Evolutionary conservation across 2,888 invertebrate genomes (phyloP).

Genomic region (Aphidoletes aphidimyza): DNA sequence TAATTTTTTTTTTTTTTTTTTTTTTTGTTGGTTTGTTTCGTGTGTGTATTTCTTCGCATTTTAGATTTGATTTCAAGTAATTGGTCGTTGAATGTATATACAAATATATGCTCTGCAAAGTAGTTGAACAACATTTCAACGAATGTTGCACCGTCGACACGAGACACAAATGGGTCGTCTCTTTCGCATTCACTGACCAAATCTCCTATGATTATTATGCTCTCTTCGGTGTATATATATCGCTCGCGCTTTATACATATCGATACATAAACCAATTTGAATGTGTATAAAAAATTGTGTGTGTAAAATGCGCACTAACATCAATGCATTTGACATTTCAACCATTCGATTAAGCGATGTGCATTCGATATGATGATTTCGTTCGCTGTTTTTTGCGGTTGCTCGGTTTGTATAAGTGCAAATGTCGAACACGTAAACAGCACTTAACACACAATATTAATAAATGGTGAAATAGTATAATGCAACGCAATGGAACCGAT

Average conservation of each 20-base stretch:
- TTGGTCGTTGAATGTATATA: neutral
- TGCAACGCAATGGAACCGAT: slow-evolving; percentile 30
- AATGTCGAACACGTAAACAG: neutral
- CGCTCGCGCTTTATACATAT: neutral
- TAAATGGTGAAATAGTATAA: slow-evolving; percentile 30
- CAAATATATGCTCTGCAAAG: neutral
- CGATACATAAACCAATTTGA: neutral
- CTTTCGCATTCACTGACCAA: slow-evolving; percentile 44
- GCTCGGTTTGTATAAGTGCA: slow-evolving; percentile 10
- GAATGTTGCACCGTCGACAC: slow-evolving; percentile 33
- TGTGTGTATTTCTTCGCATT: neutral
- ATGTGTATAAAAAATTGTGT: neutral
- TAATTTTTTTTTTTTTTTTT: no score
- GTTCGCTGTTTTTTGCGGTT: no score
- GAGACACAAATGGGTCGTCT: slow-evolving; percentile 45
- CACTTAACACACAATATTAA: neutral
- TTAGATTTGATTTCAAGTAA: neutral
- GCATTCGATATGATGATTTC: neutral
- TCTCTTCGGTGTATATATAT: no score
- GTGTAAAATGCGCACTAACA: neutral
- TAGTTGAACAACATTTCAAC: slow-evolving; percentile 40
- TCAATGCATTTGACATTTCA: slow-evolving; percentile 32
- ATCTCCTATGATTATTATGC: slow-evolving; percentile 12
- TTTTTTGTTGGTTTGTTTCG: no score
- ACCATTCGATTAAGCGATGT: neutral